Evolutionary conservation across 1,140 invertebrate species (phyloP).

Genomic region (Papilio aristodemus): DNA sequence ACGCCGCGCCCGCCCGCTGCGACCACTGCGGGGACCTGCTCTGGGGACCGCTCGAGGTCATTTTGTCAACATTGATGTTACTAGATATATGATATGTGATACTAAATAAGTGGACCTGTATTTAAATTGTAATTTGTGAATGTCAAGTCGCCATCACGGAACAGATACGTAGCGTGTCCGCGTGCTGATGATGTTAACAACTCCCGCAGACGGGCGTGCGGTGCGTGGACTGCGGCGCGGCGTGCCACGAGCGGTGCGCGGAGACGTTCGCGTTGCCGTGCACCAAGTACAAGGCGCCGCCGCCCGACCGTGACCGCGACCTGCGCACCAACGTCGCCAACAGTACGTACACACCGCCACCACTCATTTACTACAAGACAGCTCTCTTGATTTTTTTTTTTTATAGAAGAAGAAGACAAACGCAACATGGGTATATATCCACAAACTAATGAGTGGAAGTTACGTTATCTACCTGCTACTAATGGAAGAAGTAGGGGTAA

Average conservation of each 20-base stretch:
- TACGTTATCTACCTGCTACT: too few relatives aligned
- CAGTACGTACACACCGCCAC: slow-evolving; percentile 41
- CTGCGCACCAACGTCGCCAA: slow-evolving; percentile 55
- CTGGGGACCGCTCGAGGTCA: slow-evolving; percentile 92
- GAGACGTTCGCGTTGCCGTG: slow-evolving; percentile 94
- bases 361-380: too few relatives aligned
- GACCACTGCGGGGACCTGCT: slow-evolving; percentile 97
- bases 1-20: slow-evolving; percentile 94
- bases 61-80: neutral
- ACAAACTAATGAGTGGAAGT: too few relatives aligned
- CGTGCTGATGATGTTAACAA: neutral
- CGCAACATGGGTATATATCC: too few relatives aligned
- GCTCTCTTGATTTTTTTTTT: too few relatives aligned
- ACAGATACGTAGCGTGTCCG: too few relatives aligned
- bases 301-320: slow-evolving; percentile 84
- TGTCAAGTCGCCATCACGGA: too few relatives aligned
- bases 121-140: too few relatives aligned
- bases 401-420: too few relatives aligned
- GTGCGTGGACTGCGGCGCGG: slow-evolving; percentile 96
- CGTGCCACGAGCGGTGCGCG: slow-evolving; percentile 96
- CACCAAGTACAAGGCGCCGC: slow-evolving; percentile 90
- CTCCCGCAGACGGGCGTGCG: slow-evolving; percentile 86
- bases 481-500: too few relatives aligned
- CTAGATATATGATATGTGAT: too few relatives aligned
- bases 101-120: too few relatives aligned